Evolutionary conservation across 2,888 invertebrate species (phyloP).

Genomic region (Nyleta sp.): DNA sequence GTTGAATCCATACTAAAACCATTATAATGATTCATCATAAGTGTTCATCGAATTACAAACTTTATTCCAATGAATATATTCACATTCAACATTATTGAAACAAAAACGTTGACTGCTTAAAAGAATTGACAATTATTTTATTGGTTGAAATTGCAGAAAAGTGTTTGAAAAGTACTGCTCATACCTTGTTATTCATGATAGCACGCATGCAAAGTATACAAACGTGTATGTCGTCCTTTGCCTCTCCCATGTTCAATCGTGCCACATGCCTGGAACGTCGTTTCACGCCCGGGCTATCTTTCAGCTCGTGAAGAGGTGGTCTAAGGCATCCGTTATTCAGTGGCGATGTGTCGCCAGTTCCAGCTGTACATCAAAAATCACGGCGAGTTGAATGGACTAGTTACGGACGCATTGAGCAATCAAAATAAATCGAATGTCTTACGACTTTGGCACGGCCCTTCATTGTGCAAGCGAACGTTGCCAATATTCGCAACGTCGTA

Average conservation of each 20-base stretch:
- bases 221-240: slow-evolving; percentile 99
- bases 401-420: slow-evolving; percentile 26
- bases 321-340: slow-evolving; percentile 82
- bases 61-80: no score
- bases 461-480: slow-evolving; percentile 24
- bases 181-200: slow-evolving; percentile 99
- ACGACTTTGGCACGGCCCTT: slow-evolving; percentile 8
- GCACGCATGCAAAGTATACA: slow-evolving; percentile 99
- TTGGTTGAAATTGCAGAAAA: not conserved
- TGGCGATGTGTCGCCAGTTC: slow-evolving; percentile 75
- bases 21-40: not conserved
- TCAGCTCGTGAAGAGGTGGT: slow-evolving; percentile 85
- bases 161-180: slow-evolving; percentile 10
- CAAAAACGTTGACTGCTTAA: no score
- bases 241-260: slow-evolving; percentile 96
- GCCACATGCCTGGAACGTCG: slow-evolving; percentile 93
- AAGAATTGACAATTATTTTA: no score
- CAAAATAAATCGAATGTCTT: slow-evolving; percentile 40
- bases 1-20: slow-evolving; percentile 96
- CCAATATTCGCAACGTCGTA: no score
- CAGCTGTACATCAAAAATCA: slow-evolving; percentile 68
- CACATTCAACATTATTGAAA: no score
- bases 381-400: slow-evolving; percentile 25
- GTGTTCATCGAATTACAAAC: no score
- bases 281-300: slow-evolving; percentile 88